Base-by-base conservation (phyloP, 2,797 vertebrate species). In the Manis pentadactyla region DNA sequence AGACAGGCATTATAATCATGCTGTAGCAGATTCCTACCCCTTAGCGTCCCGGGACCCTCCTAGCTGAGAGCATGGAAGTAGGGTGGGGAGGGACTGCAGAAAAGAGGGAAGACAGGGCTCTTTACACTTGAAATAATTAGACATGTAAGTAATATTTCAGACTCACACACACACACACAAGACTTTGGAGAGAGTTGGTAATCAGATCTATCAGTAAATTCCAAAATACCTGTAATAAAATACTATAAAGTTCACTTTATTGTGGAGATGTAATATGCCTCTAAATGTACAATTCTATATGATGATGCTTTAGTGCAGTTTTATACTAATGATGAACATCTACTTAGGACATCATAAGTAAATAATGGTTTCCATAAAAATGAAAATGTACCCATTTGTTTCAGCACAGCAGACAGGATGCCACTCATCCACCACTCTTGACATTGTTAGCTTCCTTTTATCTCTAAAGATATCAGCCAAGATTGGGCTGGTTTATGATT, bases 341-440 rank as follows among this genome's bases (percentile, higher is more conserved):
- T 51, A 73, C 53, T 93, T 95, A 83, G 27, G 71, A 85, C 57
- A 82, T 82, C 63, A 55, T 61, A 87, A 74, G 34, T 74, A 90
- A 90, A 92, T 71, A 90, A 55, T 71, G n/a, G 13, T 85, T 85
- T 93, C 18, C 19, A 10, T 75, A 55, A 94, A 96, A 73, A 78
- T 77, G 46, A 90, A 96, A 93, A 66, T n/a, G 12, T 39, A 34
- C 12, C 11, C 34, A 51, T 85, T 75, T 66, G 27, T 84, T 90
- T 94, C 29, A 91, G 29, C 25, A 42, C 10, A 53, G 17, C 46
- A 64, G n/a, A 74, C 92, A 37, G 59, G 39, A 85, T 87, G 37
- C 53, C 49, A 94, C 63, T 83, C 77, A 71, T 57, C 57, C 55
- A 90, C 68, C 81, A 78, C n/a, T 94, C 84, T 37, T 75, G 37